Base-by-base conservation (phyloP, 2,113 vertebrate genomes). In the Pteropus alecto region DNA sequence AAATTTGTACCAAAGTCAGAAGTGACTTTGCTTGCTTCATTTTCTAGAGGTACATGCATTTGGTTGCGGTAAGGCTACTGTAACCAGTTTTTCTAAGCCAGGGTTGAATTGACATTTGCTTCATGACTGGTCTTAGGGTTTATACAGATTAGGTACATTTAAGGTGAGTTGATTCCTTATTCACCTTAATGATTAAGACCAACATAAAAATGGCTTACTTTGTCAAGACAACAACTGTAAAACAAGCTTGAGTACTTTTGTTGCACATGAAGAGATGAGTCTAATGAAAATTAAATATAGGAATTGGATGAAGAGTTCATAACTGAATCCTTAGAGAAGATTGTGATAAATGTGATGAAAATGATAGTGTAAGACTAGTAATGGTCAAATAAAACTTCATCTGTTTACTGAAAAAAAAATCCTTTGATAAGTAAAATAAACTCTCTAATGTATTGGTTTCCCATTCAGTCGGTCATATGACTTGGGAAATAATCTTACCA, bases 381-480 rank as follows among this genome's bases (percentile, higher is more conserved):
- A 87, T 43, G 30, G n/a, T 94, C 81, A 95, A 65, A 90, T 58
- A 97, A 90, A 88, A 88, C 58, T 63, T 77, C 22, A 43, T 96
- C 91, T 78, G 46, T 92, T 94, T 46, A 46, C 28, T 95, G 73
- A 38, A 63, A 83, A 81, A 83, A 38, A 90, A 90, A 33, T 78
- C 46, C 22, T 89, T 93, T 88, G 51, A 60, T 88, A 77, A 91
- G 13, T 56, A 63, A 87, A 87, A 78, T 54, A 97, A 87, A 82
- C n/a, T 82, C 74, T 77, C 41, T 35, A 67, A 11, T 92, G 60
- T 21, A 46, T 56, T 68, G 19, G 56, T 91, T 73, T 88, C 30
- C 41, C 35, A 79, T 67, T 70, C 43, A 82, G 60, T 93, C 33
- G 74, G 24, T 65, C 51, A n/a, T 48, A 21, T 41, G 7, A 89